Evolutionary conservation across 2,113 vertebrate genomes (phyloP).

Genomic region (Piprites chloris): DNA sequence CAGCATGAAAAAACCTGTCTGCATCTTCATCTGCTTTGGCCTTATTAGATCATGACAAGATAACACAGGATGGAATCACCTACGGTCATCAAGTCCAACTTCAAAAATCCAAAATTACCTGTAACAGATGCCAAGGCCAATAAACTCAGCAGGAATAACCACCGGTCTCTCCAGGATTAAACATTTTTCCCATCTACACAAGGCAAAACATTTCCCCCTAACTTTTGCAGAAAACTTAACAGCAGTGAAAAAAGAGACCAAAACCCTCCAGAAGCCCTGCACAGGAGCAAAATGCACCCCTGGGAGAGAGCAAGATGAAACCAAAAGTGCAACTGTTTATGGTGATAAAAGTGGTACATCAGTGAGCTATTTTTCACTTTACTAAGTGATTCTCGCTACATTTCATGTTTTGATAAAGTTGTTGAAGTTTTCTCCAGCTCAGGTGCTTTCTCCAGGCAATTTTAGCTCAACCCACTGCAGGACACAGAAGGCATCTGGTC

Average conservation of each 20-base stretch:
- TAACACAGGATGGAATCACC: neutral
- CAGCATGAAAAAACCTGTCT: neutral
- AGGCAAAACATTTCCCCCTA: neutral
- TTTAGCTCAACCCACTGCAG: neutral
- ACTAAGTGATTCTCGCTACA: neutral
- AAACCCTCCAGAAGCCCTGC: neutral
- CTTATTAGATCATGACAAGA: neutral
- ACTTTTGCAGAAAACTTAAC: neutral
- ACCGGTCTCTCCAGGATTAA: neutral
- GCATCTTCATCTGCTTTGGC: neutral
- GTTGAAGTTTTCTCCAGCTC: neutral
- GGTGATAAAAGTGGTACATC: neutral
- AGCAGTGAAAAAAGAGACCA: neutral
- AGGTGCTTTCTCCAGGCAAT: neutral
- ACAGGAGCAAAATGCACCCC: fast-evolving
- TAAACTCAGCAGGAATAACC: neutral
- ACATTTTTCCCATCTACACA: neutral
- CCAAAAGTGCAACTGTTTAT: neutral
- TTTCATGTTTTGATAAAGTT: neutral
- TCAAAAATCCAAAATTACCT: neutral
- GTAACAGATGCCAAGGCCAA: neutral
- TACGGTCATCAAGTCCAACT: neutral
- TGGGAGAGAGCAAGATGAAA: neutral
- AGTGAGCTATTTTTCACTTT: neutral
- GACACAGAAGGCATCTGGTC: neutral